Conservation (phyloP, 2,888 invertebrate species). For the Diploptera punctata region DNA sequence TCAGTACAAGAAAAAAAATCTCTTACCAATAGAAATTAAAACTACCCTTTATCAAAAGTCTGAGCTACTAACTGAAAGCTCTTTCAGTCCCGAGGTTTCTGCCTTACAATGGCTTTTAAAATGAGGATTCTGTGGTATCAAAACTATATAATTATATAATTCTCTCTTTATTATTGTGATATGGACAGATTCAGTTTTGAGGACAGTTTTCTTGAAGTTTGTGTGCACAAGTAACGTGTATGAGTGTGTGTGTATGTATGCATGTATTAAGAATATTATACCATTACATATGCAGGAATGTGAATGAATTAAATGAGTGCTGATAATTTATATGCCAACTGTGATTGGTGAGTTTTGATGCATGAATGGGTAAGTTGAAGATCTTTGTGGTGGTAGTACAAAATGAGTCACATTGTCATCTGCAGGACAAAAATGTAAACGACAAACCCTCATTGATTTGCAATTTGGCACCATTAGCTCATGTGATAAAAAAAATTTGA, state of each 20-base stretch:
- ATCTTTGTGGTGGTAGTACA: slow-evolving; percentile 16
- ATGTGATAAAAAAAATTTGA: no score
- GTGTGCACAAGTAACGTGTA: slow-evolving; percentile 18
- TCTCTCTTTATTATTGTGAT: slow-evolving; percentile 22
- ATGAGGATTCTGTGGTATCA: slow-evolving; percentile 18
- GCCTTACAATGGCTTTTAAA: slow-evolving; percentile 6
- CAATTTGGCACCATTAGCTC: no score
- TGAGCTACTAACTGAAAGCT: neutral
- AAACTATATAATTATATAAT: neutral
- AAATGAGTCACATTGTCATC: slow-evolving; percentile 6
- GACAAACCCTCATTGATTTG: no score
- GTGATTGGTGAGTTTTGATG: neutral
- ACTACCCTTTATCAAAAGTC: no score
- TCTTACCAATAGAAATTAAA: neutral
- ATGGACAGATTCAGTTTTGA: neutral
- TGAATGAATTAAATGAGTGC: neutral
- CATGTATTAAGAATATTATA: neutral
- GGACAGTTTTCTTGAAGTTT: neutral
- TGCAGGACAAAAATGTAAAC: neutral
- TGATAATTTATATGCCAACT: slow-evolving; percentile 14
- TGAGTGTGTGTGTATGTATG: neutral
- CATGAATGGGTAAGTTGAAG: neutral
- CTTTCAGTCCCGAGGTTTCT: neutral
- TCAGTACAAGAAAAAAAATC: neutral
- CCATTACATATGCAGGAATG: neutral